phyloP scores from a whole-genome alignment of 1,140 invertebrate genomes.

The Drosophila biarmipes region DNA sequence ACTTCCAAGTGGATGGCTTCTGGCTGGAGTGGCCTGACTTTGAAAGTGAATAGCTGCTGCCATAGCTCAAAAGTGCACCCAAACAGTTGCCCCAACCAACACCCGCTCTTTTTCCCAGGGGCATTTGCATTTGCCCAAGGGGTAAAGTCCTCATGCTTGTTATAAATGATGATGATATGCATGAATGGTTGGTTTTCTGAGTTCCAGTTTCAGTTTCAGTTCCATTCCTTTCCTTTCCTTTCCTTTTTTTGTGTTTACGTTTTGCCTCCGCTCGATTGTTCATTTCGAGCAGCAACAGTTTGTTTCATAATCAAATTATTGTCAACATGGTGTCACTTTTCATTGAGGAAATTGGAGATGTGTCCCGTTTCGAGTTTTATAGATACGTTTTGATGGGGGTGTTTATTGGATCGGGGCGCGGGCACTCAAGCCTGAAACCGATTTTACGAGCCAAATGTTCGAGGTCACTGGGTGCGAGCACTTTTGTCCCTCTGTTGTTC shows the following conservation, averaged over 20 bases:
- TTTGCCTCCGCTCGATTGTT: constrained; percentile 19
- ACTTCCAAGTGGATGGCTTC: neutral
- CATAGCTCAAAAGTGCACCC: constrained; percentile 14
- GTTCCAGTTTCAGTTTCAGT: constrained; percentile 9
- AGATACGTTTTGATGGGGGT: constrained; percentile 9
- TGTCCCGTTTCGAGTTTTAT: constrained; percentile 21
- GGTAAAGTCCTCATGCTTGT: constrained; percentile 17
- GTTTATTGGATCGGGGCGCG: constrained; percentile 38
- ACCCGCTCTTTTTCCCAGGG: constrained; percentile 20
- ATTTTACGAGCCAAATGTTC: constrained; percentile 56
- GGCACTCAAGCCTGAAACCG: constrained; percentile 64
- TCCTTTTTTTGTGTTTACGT: neutral
- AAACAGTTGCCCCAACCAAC: constrained; percentile 1
- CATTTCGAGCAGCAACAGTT: constrained; percentile 35
- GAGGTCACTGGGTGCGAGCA: constrained; percentile 42
- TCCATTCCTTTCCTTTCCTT: neutral
- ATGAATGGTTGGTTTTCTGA: constrained; percentile 30
- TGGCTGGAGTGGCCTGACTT: constrained; percentile 31
- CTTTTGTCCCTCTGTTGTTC: constrained; percentile 9
- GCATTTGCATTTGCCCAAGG: constrained; percentile 44
- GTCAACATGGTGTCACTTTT: constrained; percentile 70
- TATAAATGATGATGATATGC: constrained; percentile 33
- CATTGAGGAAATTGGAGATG: constrained; percentile 55
- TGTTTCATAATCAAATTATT: constrained; percentile 73
- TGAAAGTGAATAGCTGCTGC: constrained; percentile 31